phyloP scores from a whole-genome alignment of 1,140 invertebrate genomes.

The Pseudomyrmex gracilis region DNA sequence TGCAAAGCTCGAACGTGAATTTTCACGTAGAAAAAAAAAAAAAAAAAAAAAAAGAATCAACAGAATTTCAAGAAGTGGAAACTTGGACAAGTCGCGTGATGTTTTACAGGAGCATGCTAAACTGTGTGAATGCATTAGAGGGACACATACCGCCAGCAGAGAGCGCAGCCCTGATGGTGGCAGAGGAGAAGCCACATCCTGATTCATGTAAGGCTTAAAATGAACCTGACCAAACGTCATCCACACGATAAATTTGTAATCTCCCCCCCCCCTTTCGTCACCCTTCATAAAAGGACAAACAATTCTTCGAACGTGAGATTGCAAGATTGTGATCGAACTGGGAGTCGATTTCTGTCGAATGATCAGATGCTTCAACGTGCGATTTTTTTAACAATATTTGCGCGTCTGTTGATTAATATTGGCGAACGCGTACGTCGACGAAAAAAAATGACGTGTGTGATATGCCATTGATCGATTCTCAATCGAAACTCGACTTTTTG shows the following conservation, averaged over 20 bases:
- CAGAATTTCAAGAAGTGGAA: conserved; percentile 69
- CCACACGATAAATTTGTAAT: conserved; percentile 72
- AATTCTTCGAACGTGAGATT: conserved; percentile 60
- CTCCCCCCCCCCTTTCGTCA: too few relatives aligned
- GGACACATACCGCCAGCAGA: conserved; percentile 91
- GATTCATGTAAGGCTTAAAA: conserved; percentile 91
- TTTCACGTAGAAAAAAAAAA: not conserved
- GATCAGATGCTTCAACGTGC: conserved; percentile 11
- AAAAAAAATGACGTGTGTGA: not conserved
- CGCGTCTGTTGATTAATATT: too few relatives aligned
- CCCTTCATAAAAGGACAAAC: conserved; percentile 60
- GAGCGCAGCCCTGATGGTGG: conserved; percentile 90
- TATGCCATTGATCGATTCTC: not conserved
- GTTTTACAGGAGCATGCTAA: conserved; percentile 93
- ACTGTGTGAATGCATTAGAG: conserved; percentile 93
- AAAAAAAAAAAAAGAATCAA: conserved; percentile 53
- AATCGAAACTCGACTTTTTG: not conserved
- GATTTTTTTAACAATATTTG: not conserved
- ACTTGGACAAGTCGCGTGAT: conserved; percentile 86
- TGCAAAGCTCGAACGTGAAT: too few relatives aligned
- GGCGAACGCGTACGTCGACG: too few relatives aligned
- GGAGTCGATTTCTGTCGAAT: not conserved
- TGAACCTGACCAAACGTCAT: conserved; percentile 71
- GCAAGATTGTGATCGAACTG: not conserved
- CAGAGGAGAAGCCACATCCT: conserved; percentile 92